Percentiles rank a stretch among this genome's conserved stretches.
Conservation (phyloP, 2,888 invertebrate genomes). For the Stenodera caucasica region DNA sequence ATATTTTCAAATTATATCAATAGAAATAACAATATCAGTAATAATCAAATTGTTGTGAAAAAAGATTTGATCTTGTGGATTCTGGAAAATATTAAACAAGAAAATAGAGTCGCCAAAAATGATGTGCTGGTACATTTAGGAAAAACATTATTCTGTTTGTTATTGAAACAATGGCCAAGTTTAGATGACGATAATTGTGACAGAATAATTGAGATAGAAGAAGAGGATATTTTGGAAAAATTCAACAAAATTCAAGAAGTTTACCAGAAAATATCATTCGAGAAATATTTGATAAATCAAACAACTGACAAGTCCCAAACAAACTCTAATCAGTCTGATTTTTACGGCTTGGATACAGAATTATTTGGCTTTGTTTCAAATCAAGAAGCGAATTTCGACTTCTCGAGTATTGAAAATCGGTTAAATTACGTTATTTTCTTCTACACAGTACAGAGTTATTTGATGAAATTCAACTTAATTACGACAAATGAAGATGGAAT, state of each 20-base stretch:
- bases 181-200: neutral
- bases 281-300: constrained; percentile 26
- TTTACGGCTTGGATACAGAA: neutral
- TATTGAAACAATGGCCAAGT: constrained; percentile 45
- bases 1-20: constrained; percentile 48
- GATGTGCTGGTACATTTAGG: constrained; percentile 35
- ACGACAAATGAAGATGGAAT: neutral
- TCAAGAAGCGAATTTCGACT: neutral
- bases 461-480: constrained; percentile 6
- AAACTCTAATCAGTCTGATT: neutral
- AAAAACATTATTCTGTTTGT: constrained; percentile 41
- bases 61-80: constrained; percentile 40
- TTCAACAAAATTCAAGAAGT: constrained; percentile 41
- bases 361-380: neutral
- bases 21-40: constrained; percentile 26
- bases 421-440: neutral
- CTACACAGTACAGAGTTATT: neutral
- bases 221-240: constrained; percentile 19
- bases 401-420: neutral
- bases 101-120: constrained; percentile 27
- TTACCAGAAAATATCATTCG: constrained; percentile 43
- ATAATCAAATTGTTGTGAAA: constrained; percentile 35
- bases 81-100: constrained; percentile 35
- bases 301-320: neutral
- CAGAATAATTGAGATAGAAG: constrained; percentile 5